Conservation (phyloP, 2,888 invertebrate genomes). For the Caenorhabditis drosophilae region DNA sequence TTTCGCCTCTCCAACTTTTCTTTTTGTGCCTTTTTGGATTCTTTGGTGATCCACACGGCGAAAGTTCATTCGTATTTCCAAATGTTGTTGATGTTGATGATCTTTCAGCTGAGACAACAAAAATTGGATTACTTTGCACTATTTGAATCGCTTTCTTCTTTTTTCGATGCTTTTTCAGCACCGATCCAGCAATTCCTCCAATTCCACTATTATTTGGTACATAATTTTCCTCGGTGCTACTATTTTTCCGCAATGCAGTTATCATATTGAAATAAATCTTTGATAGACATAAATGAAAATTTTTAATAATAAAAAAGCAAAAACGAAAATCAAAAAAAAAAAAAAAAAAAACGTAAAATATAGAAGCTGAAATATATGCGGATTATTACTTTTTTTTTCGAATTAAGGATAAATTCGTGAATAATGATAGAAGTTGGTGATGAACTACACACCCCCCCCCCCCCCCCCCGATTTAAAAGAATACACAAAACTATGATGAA, state of each 20-base stretch:
- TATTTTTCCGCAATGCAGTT: conserved; percentile 39
- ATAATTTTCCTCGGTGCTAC: conserved; percentile 25
- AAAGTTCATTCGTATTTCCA: conserved; percentile 5
- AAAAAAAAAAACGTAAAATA: too few relatives aligned
- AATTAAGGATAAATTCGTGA: too few relatives aligned
- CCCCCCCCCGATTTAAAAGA: too few relatives aligned
- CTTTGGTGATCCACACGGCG: conserved; percentile 28
- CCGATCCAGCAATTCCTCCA: too few relatives aligned
- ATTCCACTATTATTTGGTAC: too few relatives aligned
- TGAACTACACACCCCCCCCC: too few relatives aligned
- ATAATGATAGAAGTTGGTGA: too few relatives aligned
- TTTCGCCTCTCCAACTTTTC: conserved; percentile 37
- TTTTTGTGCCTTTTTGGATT: conserved; percentile 31
- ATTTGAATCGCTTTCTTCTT: conserved; percentile 39
- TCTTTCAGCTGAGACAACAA: conserved; percentile 24
- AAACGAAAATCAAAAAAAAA: too few relatives aligned
- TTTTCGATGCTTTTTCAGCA: conserved; percentile 30
- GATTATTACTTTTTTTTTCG: too few relatives aligned
- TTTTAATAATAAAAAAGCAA: background rate
- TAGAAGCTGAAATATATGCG: too few relatives aligned
- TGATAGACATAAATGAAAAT: background rate
- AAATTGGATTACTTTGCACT: conserved; percentile 34
- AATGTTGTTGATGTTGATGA: too few relatives aligned
- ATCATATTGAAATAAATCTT: conserved; percentile 16
- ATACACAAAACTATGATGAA: too few relatives aligned